Conservation (phyloP, 30 jellyfish, hydroid and myxozoan genomes). For the Turritopsis rubra region DNA sequence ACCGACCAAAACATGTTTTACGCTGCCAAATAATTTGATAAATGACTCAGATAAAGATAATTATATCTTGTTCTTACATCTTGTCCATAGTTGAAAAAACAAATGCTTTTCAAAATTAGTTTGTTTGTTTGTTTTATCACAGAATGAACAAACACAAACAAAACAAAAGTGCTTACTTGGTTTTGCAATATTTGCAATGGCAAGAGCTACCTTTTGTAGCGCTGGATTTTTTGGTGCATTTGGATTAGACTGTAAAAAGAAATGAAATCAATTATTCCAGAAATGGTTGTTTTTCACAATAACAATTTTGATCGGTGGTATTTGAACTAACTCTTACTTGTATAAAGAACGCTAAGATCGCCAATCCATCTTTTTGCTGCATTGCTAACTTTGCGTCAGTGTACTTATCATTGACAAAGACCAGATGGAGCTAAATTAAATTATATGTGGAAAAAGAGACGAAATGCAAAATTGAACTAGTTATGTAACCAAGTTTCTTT, state of each 20-base stretch:
- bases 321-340: conserved; percentile 34
- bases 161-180: conserved; percentile 71
- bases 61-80: background rate
- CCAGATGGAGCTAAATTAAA: conserved; percentile 88
- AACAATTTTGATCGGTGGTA: background rate
- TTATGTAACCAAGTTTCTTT: too few relatives aligned
- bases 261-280: background rate
- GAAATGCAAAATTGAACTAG: too few relatives aligned
- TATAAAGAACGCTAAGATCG: conserved; percentile 76
- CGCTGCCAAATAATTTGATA: background rate
- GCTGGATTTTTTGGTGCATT: conserved; percentile 58
- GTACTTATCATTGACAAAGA: conserved; percentile 58
- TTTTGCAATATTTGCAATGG: conserved; percentile 34
- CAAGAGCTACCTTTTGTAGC: conserved; percentile 39
- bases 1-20: background rate
- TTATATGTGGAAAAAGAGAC: too few relatives aligned
- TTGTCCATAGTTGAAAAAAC: too few relatives aligned
- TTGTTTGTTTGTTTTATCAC: background rate
- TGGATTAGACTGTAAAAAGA: conserved; percentile 16
- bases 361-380: conserved; percentile 71
- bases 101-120: conserved; percentile 1
- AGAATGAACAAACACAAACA: too few relatives aligned
- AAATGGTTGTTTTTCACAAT: background rate
- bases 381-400: conserved; percentile 45
- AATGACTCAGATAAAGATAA: background rate